These are phyloP conservation scores for Atta texana DNA, from an alignment of 1,140 invertebrate species.

Conservation along the genomic window DNA sequence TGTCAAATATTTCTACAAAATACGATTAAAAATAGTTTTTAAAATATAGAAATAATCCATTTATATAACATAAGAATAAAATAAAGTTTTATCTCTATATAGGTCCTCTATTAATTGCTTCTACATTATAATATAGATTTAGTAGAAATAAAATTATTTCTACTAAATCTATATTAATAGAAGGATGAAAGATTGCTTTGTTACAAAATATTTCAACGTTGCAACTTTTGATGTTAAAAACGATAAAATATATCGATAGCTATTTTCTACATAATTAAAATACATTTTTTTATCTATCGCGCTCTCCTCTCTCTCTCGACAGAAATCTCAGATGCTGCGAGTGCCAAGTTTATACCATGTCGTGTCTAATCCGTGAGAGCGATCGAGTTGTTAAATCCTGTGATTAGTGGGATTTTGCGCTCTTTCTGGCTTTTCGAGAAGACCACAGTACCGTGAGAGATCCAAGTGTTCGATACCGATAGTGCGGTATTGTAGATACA, in stretches of 20 bases:
- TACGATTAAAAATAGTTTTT: not conserved
- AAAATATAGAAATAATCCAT: not conserved
- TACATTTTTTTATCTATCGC: not conserved
- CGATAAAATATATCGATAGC: not conserved
- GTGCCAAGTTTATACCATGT: not conserved
- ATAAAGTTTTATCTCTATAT: not conserved
- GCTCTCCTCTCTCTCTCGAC: not conserved
- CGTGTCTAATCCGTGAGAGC: not conserved
- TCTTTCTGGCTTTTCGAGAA: constrained; percentile 24
- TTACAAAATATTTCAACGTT: not conserved
- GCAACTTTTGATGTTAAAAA: not conserved
- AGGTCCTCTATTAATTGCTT: not conserved
- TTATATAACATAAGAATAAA: not conserved
- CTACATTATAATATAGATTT: not conserved
- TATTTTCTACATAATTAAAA: not conserved
- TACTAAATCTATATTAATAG: no score
- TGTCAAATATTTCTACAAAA: no score
- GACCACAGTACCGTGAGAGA: constrained; percentile 66
- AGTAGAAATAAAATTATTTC: not conserved
- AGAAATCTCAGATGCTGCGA: not conserved
- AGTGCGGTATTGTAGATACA: constrained; percentile 67
- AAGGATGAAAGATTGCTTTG: not conserved
- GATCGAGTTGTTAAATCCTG: constrained; percentile 38
- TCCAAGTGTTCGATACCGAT: constrained; percentile 66
- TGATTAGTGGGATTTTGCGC: constrained; percentile 31